Base-by-base conservation (phyloP, 2,797 vertebrate species). In the Protosalanx chinensis region DNA sequence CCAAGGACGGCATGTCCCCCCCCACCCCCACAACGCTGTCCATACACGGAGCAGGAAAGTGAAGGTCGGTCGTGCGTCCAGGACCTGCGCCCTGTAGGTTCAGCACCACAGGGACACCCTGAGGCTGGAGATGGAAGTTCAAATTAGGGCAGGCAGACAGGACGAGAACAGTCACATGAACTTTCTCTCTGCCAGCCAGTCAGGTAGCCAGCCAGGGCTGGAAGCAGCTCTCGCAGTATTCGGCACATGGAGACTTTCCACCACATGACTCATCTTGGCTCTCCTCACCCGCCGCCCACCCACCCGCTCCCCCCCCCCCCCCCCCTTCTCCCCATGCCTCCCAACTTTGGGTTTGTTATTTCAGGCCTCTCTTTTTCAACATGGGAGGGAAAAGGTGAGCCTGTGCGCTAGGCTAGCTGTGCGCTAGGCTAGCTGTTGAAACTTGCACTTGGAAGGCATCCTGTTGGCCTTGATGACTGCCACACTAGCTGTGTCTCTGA, bases 331-430 rank as follows among this genome's bases (percentile, higher is more conserved):
- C 74, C 72, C 64, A 57, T 59, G 71, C 75, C 70, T 68, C 81
- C 57, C 64, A 79, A 77, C 49, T 78, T 81, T 15, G 76, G 85
- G 85, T 90, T 90, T 91, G 88, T 91, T 90, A 81, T 86, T 89
- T 86, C 82, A 90, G 85, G 81, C 88, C 85, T 89, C 87, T 85
- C 79, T 80, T 85, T 80, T 84, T 73, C 82, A 79, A 29, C 82
- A 75, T 71, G 70, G 81, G 68, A 13, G 84, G 80, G 79, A 84
- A 84, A 89, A 88, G 87, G 87, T 87, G 89, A 85, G 82, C 87
- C 88, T 89, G 87, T 89, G 84, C 70, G 6, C 61, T 13, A 0
- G 64, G 65, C 73, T 78, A 67, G 83, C 81, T 87, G 88, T 88
- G 84, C 70, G 8, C 61, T 13, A 0, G 64, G 67, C 74, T 78